These are phyloP conservation scores for Sepiola atlantica DNA, from an alignment of 2,888 invertebrate species.

Conservation along the genomic window DNA sequence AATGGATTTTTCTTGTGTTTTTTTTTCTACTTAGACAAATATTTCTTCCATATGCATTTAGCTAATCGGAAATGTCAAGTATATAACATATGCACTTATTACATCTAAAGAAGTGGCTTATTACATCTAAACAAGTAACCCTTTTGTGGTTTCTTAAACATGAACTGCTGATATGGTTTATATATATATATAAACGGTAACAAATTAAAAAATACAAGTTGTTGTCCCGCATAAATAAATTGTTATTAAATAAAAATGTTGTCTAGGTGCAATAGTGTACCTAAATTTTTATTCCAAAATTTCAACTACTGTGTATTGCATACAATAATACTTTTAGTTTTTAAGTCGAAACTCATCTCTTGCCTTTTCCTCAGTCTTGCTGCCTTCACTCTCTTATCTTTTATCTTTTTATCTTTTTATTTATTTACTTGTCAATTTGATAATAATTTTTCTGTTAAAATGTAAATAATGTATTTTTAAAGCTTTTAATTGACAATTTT, in stretches of 20 bases:
- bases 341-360: background rate
- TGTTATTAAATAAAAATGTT: background rate
- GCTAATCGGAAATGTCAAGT: background rate
- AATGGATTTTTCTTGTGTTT: too few relatives aligned
- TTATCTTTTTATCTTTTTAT: background rate
- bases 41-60: background rate
- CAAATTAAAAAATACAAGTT: too few relatives aligned
- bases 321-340: background rate
- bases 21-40: background rate
- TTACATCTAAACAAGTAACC: background rate
- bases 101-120: background rate
- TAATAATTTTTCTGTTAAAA: background rate
- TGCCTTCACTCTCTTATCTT: background rate
- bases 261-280: background rate
- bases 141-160: background rate
- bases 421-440: background rate
- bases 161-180: background rate
- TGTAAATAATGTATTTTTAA: too few relatives aligned
- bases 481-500: background rate
- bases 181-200: background rate
- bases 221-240: too few relatives aligned
- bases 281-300: background rate
- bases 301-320: background rate
- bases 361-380: background rate
- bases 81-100: background rate